Conservation (phyloP, 1,140 invertebrate species). For the Drosophila nigrodunni region DNA sequence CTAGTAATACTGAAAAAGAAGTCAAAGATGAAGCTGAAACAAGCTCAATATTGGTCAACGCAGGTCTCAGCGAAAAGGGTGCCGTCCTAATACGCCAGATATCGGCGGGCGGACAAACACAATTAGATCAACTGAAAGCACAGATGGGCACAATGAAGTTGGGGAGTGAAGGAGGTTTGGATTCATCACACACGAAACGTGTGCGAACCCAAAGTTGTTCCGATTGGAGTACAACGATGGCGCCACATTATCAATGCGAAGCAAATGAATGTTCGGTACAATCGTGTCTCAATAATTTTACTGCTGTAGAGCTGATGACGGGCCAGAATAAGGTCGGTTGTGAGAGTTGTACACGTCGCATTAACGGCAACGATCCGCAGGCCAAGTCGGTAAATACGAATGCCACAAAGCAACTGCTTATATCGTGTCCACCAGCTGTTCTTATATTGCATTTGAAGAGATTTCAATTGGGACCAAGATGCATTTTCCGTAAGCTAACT, state of each 20-base stretch:
- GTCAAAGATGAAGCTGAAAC: neutral
- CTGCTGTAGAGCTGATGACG: conserved; percentile 93
- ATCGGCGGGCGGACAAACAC: conserved; percentile 33
- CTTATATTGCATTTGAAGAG: conserved; percentile 98
- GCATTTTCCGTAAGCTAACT: conserved; percentile 91
- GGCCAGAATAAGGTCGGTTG: conserved; percentile 97
- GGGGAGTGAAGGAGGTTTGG: conserved; percentile 10
- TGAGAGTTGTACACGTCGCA: conserved; percentile 93
- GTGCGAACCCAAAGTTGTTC: conserved; percentile 80
- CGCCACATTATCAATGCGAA: conserved; percentile 88
- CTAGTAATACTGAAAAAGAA: conserved; percentile 9
- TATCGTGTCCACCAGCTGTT: conserved; percentile 95
- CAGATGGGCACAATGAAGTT: conserved; percentile 43
- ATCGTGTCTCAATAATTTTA: conserved; percentile 96
- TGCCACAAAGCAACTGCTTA: conserved; percentile 95
- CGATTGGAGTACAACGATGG: conserved; percentile 86
- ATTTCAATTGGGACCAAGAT: conserved; percentile 89
- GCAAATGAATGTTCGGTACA: conserved; percentile 93
- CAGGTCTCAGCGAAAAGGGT: conserved; percentile 72
- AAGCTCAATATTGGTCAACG: conserved; percentile 54
- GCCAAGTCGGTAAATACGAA: conserved; percentile 93
- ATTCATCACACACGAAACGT: conserved; percentile 50
- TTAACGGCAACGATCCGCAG: conserved; percentile 86
- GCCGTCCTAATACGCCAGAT: conserved; percentile 69
- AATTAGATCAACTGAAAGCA: conserved; percentile 26